Conservation (phyloP, 1,140 invertebrate species). For the Zaprionus davidi region DNA sequence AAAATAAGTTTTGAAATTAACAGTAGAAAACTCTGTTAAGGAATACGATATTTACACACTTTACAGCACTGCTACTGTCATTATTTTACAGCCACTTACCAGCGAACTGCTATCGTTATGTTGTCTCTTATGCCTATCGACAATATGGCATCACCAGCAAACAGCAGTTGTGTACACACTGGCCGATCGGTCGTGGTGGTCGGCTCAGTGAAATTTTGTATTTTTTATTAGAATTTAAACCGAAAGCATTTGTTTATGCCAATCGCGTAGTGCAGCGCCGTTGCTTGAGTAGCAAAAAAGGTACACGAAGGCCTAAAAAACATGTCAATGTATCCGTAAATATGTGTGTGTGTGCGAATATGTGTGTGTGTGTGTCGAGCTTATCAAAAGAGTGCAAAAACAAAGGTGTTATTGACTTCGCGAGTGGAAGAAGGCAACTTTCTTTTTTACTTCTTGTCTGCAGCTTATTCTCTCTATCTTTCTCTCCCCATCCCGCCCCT, state of each 20-base stretch:
- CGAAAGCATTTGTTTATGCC: conserved; percentile 55
- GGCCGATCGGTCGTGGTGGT: conserved; percentile 38
- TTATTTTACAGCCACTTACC: not conserved
- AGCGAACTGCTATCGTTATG: not conserved
- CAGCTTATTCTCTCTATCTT: conserved; percentile 11
- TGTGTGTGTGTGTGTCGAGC: conserved; percentile 41
- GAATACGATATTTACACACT: not conserved
- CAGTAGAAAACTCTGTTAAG: not conserved
- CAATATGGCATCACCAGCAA: conserved; percentile 5
- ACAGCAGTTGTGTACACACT: conserved; percentile 41
- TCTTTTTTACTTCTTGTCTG: conserved; percentile 59
- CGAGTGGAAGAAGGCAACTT: conserved; percentile 48
- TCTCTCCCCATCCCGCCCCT: conserved; percentile 23
- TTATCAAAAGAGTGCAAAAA: conserved; percentile 78
- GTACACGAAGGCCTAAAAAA: conserved; percentile 26
- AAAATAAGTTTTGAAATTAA: not conserved
- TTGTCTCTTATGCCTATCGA: not conserved
- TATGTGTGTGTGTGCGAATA: conserved; percentile 20
- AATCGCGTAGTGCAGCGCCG: conserved; percentile 34
- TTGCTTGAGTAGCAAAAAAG: conserved; percentile 48
- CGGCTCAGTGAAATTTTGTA: conserved; percentile 43
- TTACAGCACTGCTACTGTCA: not conserved
- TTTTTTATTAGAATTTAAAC: conserved; percentile 37
- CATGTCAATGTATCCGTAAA: not conserved
- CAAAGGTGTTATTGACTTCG: conserved; percentile 69